These are phyloP conservation scores for Cyclopterus lumpus DNA, from an alignment of 2,797 vertebrate species.

Conservation along the genomic window DNA sequence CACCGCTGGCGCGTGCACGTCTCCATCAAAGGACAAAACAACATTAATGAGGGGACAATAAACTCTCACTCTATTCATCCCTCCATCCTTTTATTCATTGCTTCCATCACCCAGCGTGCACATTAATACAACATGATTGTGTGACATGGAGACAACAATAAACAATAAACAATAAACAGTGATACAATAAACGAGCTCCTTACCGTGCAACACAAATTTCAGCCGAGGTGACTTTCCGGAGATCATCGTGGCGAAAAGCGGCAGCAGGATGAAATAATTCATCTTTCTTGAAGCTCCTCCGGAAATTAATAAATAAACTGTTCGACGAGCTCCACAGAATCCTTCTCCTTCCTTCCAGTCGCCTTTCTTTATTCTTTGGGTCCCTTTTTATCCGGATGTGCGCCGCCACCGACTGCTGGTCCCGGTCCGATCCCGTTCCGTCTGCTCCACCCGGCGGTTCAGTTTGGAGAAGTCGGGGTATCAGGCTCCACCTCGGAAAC, in stretches of 20 bases:
- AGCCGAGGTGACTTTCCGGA: conserved; percentile 83
- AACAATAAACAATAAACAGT: background rate
- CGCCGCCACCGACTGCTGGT: conserved; percentile 52
- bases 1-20: background rate
- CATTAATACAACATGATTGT: conserved; percentile 17
- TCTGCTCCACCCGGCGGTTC: conserved; percentile 58
- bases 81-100: background rate
- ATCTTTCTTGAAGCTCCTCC: conserved; percentile 59
- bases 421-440: conserved; percentile 54
- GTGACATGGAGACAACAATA: background rate
- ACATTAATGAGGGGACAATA: background rate
- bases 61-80: conserved; percentile 19
- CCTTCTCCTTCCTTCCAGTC: conserved; percentile 21
- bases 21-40: background rate
- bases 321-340: conserved; percentile 24
- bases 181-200: conserved; percentile 9
- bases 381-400: conserved; percentile 28
- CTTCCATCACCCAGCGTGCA: background rate
- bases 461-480: conserved; percentile 67
- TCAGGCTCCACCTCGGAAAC: conserved; percentile 81
- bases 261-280: conserved; percentile 74
- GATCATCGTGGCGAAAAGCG: conserved; percentile 70
- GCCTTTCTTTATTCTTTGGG: background rate
- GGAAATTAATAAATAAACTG: conserved; percentile 2
- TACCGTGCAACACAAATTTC: conserved; percentile 87